phyloP scores from a whole-genome alignment of 2,797 vertebrate species.

The Hydrophis major region DNA sequence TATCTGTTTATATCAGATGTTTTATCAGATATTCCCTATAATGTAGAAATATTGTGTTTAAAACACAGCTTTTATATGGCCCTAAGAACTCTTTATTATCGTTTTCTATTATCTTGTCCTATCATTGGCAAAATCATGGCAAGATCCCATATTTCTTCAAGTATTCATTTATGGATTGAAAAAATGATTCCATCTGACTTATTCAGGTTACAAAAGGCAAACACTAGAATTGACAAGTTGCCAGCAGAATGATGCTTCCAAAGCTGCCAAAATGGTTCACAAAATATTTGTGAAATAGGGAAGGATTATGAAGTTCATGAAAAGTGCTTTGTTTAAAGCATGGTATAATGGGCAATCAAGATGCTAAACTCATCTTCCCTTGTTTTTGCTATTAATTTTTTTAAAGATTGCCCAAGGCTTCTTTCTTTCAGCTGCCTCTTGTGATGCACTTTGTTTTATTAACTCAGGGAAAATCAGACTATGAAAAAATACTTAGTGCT shows the following conservation, averaged over 20 bases:
- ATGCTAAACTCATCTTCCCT: neutral
- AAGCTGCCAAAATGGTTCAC: neutral
- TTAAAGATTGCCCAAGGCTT: neutral
- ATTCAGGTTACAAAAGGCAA: conserved; percentile 1
- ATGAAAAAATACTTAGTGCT: neutral
- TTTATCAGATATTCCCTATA: neutral
- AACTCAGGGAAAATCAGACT: neutral
- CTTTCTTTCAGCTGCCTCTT: neutral
- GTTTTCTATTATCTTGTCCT: neutral
- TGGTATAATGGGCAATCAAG: conserved; percentile 1
- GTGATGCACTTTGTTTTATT: conserved; percentile 6
- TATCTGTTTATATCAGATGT: too few species aligned
- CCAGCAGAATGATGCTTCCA: neutral
- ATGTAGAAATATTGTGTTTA: neutral
- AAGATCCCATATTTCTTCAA: neutral
- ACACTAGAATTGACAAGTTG: neutral
- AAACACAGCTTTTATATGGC: too few species aligned
- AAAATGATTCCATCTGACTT: conserved; percentile 3
- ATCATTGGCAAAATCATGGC: neutral
- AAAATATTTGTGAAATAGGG: conserved; percentile 5
- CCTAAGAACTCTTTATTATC: neutral
- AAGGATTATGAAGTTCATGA: neutral
- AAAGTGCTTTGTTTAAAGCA: conserved; percentile 8
- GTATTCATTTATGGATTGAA: neutral
- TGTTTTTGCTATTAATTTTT: conserved; percentile 19